Base-by-base conservation (phyloP, 1,140 invertebrate genomes). In the Cydia splendana region DNA sequence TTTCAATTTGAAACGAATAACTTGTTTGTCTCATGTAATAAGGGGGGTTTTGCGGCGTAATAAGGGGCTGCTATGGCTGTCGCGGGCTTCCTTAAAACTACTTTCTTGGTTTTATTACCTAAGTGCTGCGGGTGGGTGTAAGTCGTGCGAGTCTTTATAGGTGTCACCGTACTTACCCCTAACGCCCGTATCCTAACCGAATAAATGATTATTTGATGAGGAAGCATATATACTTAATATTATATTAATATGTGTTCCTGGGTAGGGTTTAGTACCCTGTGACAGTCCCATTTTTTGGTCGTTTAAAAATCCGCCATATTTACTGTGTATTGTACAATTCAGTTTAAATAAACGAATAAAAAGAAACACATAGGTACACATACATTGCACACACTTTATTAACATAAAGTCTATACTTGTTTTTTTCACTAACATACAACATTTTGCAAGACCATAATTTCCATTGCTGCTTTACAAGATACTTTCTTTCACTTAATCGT, bases 1-100 rank as follows among this genome's bases (percentile, higher is more conserved):
- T 93, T 93, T 93, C 91, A 93, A 93, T 93, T 91, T 91, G 91
- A 93, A 93, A 93, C 88, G 88, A 91, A 91, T 91, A 91, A 91
- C 87, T 91, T 91, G 89, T 93, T 91, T 91, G 89, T 89, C 85
- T 87, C 82, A 84, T 81, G 88, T 91, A 92, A 91, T 92, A 93
- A 92, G 91, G 85, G 89, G 88, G 91, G 90, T 85, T 91, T 93
- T 91, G 90, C 84, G 77, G 85, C 80, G 90, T 88, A 90, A 89
- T 93, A 91, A 88, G 88, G 89, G 89, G 84, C 83, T 82, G 81
- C 88, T 86, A 91, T 89, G 84, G 85, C 88, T 90, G 87, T 89
- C 88, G 87, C 86, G 89, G 88, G 90, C 86, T 90, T 89, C 87
- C 89, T 91, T 91, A 88, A 92, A 91, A 93, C 89, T 90, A 91